A percentile compares a stretch with the other conserved stretches of the same genome.
Evolutionary conservation across 2,113 vertebrate genomes (phyloP).

Genomic region (Macrotus californicus): DNA sequence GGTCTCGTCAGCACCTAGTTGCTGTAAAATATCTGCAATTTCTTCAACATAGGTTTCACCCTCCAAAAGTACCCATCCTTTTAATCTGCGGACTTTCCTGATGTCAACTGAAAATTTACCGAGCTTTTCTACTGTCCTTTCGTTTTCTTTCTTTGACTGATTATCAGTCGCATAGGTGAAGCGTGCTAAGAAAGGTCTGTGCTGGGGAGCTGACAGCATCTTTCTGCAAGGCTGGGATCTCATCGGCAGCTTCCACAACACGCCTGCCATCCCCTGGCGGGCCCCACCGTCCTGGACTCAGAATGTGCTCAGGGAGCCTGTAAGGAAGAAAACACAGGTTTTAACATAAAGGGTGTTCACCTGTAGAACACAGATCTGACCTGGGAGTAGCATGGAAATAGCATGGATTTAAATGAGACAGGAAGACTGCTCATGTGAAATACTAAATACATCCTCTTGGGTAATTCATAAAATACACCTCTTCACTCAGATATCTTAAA

Average conservation of each 20-base stretch:
- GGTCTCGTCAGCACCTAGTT: constrained; percentile 83
- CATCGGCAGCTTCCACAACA: constrained; percentile 39
- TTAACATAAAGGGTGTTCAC: background rate
- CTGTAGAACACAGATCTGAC: background rate
- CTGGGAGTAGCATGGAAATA: background rate
- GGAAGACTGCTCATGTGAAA: background rate
- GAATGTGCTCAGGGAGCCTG: background rate
- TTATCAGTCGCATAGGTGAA: constrained; percentile 41
- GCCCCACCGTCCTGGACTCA: background rate
- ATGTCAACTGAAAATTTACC: constrained; percentile 86
- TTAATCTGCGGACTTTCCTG: constrained; percentile 87
- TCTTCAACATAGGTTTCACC: constrained; percentile 84
- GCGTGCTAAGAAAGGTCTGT: background rate
- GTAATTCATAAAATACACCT: background rate
- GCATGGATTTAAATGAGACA: background rate
- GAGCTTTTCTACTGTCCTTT: constrained; percentile 82
- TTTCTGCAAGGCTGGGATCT: constrained; percentile 19
- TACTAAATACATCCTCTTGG: background rate
- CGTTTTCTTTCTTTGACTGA: constrained; percentile 81
- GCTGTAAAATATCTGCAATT: constrained; percentile 81
- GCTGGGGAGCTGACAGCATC: background rate
- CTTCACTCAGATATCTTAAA: background rate
- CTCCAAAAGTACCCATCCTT: constrained; percentile 89
- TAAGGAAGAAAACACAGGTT: constrained; percentile 30
- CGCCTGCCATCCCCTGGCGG: fast-evolving